These are phyloP conservation scores for Probosciger aterrimus DNA, from an alignment of 2,113 vertebrate genomes.

Conservation along the genomic window DNA sequence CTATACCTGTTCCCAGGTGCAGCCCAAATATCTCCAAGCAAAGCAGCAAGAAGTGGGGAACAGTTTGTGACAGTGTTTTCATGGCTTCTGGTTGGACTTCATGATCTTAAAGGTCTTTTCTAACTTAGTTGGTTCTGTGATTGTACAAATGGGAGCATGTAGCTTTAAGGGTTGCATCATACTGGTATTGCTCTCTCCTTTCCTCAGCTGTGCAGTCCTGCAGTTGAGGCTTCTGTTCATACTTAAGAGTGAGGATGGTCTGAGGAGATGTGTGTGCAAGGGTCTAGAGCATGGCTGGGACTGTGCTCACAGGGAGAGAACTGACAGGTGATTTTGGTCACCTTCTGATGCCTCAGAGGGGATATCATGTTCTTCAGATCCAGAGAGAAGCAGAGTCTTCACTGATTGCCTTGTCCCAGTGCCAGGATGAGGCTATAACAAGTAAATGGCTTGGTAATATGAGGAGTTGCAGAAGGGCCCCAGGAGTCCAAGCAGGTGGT, in stretches of 20 bases:
- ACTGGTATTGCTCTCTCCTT: neutral
- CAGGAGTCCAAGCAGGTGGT: slow-evolving; percentile 28
- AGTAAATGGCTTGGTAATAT: neutral
- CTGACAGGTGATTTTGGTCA: neutral
- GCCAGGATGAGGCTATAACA: neutral
- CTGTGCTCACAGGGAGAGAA: neutral
- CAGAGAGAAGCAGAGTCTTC: neutral
- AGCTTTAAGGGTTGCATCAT: neutral
- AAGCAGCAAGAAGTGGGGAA: neutral
- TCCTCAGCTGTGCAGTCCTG: neutral
- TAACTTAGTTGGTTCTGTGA: neutral
- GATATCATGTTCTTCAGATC: neutral
- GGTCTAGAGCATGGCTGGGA: neutral
- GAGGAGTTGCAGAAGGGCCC: slow-evolving; percentile 14
- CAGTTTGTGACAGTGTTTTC: neutral
- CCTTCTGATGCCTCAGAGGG: neutral
- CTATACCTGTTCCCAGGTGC: neutral
- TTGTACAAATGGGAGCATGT: neutral
- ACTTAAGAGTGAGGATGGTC: neutral
- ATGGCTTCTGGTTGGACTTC: neutral
- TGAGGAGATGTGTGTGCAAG: neutral
- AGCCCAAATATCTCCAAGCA: neutral
- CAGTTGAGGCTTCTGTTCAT: neutral
- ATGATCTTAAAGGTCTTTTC: neutral
- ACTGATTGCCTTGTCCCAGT: neutral